Base-by-base conservation (phyloP, 53 echinoderm and acorn worm genomes). In the Hippasteria phrygiana region DNA sequence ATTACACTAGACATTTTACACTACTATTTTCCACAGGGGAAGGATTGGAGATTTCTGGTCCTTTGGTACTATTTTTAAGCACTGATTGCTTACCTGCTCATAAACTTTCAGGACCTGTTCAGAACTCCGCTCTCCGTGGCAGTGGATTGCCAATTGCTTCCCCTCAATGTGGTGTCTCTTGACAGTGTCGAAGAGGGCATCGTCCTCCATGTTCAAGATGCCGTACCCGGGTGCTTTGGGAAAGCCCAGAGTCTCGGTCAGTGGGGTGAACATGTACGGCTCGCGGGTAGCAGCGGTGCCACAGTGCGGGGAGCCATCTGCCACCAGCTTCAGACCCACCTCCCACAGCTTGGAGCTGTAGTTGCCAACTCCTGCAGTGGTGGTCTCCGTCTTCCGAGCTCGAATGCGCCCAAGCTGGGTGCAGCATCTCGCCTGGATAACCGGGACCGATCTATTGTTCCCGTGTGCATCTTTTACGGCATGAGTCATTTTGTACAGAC, bases 191-290 rank as follows among this genome's bases (percentile, higher is more conserved):
- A 76, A 62, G 33, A 93, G 87, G 9, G 90, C 87, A 9, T 75
- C 77, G 1, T 62, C 12, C 0, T 64, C 78, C 87, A 90, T 90
- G 73, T 90, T 93, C 72, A 93, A 11, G 43, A 35, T 87, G 16
- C 93, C 93, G 50, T 90, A 93, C 48, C 48, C 10, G 1, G 93
- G 93, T 3, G 93, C 90, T 40, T 62, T n/a, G 16, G 93, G 93
- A n/a, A 93, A 93, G 37, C 93, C 93, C 1, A 93, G 86, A 43
- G 46, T 93, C 62, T 90, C 87, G 78, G 90, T 93, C 37, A 93
- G 87, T 2, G 93, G 93, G 22, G 78, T 87, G 43, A 65, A 31
- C 87, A 93, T 31, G 73, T 46, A 75, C 5, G 88, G 88, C 66
- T 88, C 88, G 12, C 67, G 88, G 67, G 48, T 65, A 7, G 88